Evolutionary conservation across 92 coral and sea anemone genomes (phyloP).

Genomic region (Zoanthus solanderi): DNA sequence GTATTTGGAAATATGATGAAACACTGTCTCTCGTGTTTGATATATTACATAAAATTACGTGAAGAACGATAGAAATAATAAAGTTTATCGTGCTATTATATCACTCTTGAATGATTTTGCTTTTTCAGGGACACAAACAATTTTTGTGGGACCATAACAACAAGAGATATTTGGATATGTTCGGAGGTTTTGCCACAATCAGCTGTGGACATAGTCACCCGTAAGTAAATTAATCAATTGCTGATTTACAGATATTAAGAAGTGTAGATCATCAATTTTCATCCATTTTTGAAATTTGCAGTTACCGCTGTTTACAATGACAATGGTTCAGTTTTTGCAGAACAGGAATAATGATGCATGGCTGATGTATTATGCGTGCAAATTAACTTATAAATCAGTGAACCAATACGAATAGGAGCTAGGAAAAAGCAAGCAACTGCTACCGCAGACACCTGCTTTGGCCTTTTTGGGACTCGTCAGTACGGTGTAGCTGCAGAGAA

Average conservation of each 20-base stretch:
- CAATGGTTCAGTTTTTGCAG: no score
- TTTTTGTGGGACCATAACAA: slow-evolving; percentile 93
- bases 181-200: slow-evolving; percentile 96
- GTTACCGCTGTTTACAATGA: no score
- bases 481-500: no score
- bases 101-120: not conserved
- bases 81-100: not conserved
- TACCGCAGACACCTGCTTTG: no score
- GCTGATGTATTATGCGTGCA: no score
- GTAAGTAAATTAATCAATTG: slow-evolving; percentile 62
- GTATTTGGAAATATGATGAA: not conserved
- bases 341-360: no score
- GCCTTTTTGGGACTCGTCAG: no score
- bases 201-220: slow-evolving; percentile 98
- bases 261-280: no score
- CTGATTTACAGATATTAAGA: not conserved
- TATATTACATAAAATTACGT: not conserved
- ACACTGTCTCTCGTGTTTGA: no score
- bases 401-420: no score
- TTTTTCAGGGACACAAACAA: slow-evolving; percentile 92
- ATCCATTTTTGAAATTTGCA: not conserved
- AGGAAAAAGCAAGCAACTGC: no score
- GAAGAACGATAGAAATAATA: not conserved
- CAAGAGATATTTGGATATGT: slow-evolving; percentile 92
- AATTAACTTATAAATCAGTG: no score